Base-by-base conservation (phyloP, 2,888 invertebrate species). In the Amphipyra tragopoginis region DNA sequence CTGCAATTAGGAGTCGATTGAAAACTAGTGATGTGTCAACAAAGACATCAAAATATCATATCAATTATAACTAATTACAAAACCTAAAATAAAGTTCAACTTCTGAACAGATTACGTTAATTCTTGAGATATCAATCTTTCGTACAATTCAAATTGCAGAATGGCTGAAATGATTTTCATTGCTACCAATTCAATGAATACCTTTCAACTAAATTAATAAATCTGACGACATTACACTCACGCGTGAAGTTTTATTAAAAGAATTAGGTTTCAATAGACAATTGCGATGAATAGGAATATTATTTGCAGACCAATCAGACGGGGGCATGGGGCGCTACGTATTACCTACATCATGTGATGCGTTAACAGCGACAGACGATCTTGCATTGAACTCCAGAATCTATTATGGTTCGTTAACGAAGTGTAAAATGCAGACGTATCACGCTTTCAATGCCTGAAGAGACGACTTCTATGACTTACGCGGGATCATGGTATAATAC, bases 221-320 rank as follows among this genome's bases (percentile, higher is more conserved):
- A 36, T 53, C 29, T 52, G 21, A 21, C 15, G 26, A 8, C 48
- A 66, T 48, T 44, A 53, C 36, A 54, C 34, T 14, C 34, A 44
- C 38, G 42, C 42, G 66, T 53, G 36, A 56, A 57, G 42, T 44
- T 66, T 59, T 65, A 72, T 55, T 52, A 44, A 63, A 9, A 49
- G 51, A 66, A 67, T 63, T 57, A 56, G 45, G 68, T 67, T 63
- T 60, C 51, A 76, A 72, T 76, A 58, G 59, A 44, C 62, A 55
- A 51, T 54, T 53, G 53, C 47, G 15, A 42, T 42, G 48, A 14
- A 13, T 33, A 50, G 26, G 38, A 52, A 42, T 47, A 65, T 33
- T 33, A 50, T 53, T 38, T 45, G 33, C 40, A 40, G 34, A 14
- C 33, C 50, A 60, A 60, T 44, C 53, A 5, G 11, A 21, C 39